Base-by-base conservation (phyloP, 2,113 vertebrate genomes). In the Pseudopodoces humilis region DNA sequence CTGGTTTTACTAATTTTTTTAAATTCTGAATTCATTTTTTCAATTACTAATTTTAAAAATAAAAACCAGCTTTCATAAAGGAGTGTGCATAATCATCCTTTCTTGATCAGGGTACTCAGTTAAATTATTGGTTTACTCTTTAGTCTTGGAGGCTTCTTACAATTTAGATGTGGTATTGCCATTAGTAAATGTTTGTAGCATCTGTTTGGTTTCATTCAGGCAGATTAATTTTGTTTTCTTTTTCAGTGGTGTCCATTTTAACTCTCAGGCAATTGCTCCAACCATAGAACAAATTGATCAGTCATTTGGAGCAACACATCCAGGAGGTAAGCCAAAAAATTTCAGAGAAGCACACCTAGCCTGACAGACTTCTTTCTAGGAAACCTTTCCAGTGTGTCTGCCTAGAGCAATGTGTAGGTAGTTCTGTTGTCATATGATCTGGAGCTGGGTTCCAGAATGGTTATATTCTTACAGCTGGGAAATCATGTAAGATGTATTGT, bases 281-380 rank as follows among this genome's bases (percentile, higher is more conserved):
- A 99, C 99, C 92, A 99, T 99, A 97, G 99, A 99, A 96, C 99
- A 99, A 96, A 99, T 99, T 96, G 99, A 99, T 97, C 99, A 99
- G 98, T 99, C 99, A 18, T 99, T 99, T 96, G 99, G 99, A 96
- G 99, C 99, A 74, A 99, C 99, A 15, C 99, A 99, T 96, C 99
- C 99, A 96, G 99, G 99, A 99, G 99, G 99, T 99, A 98, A 97
- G 98, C 82, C 4, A 9, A 25, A 49, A 33, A 15, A 27, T 41
- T 83, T 49, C 60, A 74, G 64, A 69, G 83, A 28, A 74, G 67
- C 68, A 58, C 23, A 27, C 58, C 23, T 67, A 30, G 37, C 46
- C 9, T 44, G 74, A 41, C 39, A 60, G 33, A 31, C 21, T 79
- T 74, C 35, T 65, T 74, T 88, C 52, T 55, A 43, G 56, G 76